Percentiles rank a stretch among this genome's conserved stretches.
phyloP scores from a whole-genome alignment of 2,797 vertebrate genomes.

The Gadopsis marmoratus region DNA sequence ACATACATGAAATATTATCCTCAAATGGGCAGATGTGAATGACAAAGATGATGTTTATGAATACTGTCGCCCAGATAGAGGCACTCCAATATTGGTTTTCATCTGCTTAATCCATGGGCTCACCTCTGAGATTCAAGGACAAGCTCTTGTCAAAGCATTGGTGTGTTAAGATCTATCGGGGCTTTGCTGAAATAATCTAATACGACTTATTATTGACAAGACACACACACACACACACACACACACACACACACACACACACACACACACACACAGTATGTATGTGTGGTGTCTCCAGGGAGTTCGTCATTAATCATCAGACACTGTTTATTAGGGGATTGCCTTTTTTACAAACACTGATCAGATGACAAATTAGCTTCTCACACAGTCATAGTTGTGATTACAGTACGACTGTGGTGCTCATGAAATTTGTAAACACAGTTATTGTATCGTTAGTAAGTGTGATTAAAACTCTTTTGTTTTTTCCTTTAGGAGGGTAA shows the following conservation, averaged over 20 bases:
- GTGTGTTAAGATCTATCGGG: neutral
- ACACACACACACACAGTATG: too few species aligned
- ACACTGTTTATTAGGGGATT: neutral
- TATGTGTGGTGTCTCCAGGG: constrained; percentile 7
- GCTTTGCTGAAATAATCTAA: constrained; percentile 27
- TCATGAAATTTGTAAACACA: neutral
- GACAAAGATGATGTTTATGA: neutral
- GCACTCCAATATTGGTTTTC: neutral
- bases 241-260: too few species aligned
- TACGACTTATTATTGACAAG: constrained; percentile 16
- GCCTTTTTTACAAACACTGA: constrained; percentile 23
- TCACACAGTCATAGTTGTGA: constrained; percentile 4
- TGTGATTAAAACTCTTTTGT: constrained; percentile 9
- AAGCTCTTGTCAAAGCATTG: constrained; percentile 2
- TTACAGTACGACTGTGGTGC: neutral
- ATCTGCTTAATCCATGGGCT: constrained; percentile 15
- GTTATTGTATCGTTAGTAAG: constrained; percentile 4
- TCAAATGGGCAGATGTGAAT: constrained; percentile 9
- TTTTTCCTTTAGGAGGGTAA: constrained; percentile 4
- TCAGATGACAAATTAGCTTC: constrained; percentile 28
- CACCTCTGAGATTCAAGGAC: constrained; percentile 25
- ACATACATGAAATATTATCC: constrained; percentile 13
- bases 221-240: too few species aligned
- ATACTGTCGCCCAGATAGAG: neutral
- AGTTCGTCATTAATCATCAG: constrained; percentile 23